A percentile compares a stretch with the other conserved stretches of the same genome.
These are phyloP conservation scores for Zelostemma sp. DNA, from an alignment of 1,140 invertebrate genomes.

Conservation along the genomic window DNA sequence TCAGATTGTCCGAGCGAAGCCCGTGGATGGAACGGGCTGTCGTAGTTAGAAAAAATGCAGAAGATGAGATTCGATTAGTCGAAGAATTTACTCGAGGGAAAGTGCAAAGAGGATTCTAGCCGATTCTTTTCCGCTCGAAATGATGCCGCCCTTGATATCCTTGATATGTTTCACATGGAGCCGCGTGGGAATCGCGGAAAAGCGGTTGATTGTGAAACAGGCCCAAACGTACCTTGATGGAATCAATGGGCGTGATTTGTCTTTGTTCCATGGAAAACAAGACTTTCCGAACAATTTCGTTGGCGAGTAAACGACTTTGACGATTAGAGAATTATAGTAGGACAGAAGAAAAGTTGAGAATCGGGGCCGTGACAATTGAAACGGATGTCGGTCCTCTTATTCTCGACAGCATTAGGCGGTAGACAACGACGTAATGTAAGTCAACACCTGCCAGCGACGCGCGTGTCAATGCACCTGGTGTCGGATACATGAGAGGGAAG, in stretches of 20 bases:
- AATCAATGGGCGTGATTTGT: too few relatives aligned
- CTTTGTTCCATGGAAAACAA: too few relatives aligned
- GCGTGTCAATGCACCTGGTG: constrained; percentile 33
- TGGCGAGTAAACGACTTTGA: background rate
- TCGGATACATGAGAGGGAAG: constrained; percentile 30
- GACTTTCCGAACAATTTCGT: background rate
- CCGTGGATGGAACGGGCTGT: constrained; percentile 1
- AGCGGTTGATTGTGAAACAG: too few relatives aligned
- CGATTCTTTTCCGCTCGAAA: background rate
- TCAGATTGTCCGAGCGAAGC: background rate
- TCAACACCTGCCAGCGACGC: constrained; percentile 30
- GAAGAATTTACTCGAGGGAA: too few relatives aligned
- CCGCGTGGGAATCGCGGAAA: too few relatives aligned
- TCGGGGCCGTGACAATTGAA: constrained; percentile 29
- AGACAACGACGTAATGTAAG: constrained; percentile 31
- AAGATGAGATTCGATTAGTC: too few relatives aligned
- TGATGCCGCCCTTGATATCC: too few relatives aligned
- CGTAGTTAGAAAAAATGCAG: too few relatives aligned
- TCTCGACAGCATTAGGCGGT: constrained; percentile 23
- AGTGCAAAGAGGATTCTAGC: too few relatives aligned
- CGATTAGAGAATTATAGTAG: background rate
- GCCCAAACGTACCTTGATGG: too few relatives aligned
- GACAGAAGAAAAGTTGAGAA: constrained; percentile 19
- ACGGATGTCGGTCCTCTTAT: constrained; percentile 21
- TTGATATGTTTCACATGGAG: too few relatives aligned